phyloP scores from a whole-genome alignment of 30 jellyfish, hydroid and myxozoan species.

The Sanderia malayensis region DNA sequence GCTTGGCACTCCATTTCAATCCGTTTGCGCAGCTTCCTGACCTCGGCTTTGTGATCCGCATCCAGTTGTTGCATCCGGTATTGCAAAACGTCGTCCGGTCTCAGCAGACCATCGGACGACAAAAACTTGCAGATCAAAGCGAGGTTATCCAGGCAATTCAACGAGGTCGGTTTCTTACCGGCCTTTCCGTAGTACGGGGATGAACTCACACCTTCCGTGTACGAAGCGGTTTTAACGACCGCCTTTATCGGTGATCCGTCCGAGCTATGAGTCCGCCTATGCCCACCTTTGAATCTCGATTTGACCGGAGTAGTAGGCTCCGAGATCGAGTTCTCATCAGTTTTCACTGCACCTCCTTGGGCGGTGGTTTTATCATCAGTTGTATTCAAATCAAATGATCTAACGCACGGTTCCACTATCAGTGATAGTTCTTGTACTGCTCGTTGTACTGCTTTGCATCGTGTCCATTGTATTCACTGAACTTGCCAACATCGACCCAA shows the following conservation, averaged over 20 bases:
- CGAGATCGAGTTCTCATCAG: constrained; percentile 43
- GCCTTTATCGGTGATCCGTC: constrained; percentile 45
- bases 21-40: constrained; percentile 59
- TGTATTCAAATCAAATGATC: neutral
- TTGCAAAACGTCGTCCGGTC: constrained; percentile 50
- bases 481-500: neutral
- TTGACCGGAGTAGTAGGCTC: constrained; percentile 64
- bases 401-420: constrained; percentile 8
- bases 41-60: constrained; percentile 53
- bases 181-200: constrained; percentile 40
- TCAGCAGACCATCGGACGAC: constrained; percentile 75
- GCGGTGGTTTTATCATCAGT: constrained; percentile 28
- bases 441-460: constrained; percentile 51
- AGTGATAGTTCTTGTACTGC: constrained; percentile 66
- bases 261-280: constrained; percentile 64
- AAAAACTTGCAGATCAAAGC: constrained; percentile 34
- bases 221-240: constrained; percentile 45
- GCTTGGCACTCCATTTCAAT: constrained; percentile 80
- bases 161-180: constrained; percentile 6
- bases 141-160: constrained; percentile 22
- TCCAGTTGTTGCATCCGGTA: constrained; percentile 56
- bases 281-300: constrained; percentile 48
- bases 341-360: neutral
- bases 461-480: constrained; percentile 5
- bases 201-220: constrained; percentile 43